Conservation (phyloP, 1,140 invertebrate species). For the Zaprionus vittiger region DNA sequence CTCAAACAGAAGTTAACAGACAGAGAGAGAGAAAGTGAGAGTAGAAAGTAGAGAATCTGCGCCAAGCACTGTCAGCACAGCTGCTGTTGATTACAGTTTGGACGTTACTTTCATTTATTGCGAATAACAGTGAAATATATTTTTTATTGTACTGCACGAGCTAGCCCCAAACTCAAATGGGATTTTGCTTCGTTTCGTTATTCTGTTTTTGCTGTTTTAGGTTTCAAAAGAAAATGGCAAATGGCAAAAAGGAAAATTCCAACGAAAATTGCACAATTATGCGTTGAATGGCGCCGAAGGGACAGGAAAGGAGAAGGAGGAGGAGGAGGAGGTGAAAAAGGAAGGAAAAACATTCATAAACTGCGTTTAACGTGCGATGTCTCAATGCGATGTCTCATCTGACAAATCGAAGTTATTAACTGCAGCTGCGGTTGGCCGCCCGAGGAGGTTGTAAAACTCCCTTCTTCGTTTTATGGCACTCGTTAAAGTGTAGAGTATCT, state of each 20-base stretch:
- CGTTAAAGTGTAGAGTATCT: conserved; percentile 38
- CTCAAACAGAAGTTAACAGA: conserved; percentile 11
- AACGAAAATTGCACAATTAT: conserved; percentile 59
- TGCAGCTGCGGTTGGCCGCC: conserved; percentile 51
- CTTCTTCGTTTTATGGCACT: conserved; percentile 11
- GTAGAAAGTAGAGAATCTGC: conserved; percentile 19
- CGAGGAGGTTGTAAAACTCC: conserved; percentile 7
- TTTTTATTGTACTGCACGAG: conserved; percentile 57
- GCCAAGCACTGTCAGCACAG: conserved; percentile 68
- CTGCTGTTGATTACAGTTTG: conserved; percentile 79
- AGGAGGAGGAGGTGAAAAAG: not conserved
- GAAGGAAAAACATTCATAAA: conserved; percentile 11
- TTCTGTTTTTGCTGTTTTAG: conserved; percentile 4
- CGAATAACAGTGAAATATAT: conserved; percentile 76
- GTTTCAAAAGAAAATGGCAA: conserved; percentile 35
- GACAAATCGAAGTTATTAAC: conserved; percentile 74
- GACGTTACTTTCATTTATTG: conserved; percentile 80
- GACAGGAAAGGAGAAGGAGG: not conserved
- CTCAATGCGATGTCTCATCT: conserved; percentile 27
- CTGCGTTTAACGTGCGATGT: conserved; percentile 37
- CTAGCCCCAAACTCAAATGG: conserved; percentile 43
- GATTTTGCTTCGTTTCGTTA: conserved; percentile 19
- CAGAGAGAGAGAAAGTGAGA: conserved; percentile 16
- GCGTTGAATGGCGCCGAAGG: conserved; percentile 5
- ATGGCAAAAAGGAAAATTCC: conserved; percentile 10